Conservation (phyloP, 2,888 invertebrate genomes). For the Tuta absoluta region DNA sequence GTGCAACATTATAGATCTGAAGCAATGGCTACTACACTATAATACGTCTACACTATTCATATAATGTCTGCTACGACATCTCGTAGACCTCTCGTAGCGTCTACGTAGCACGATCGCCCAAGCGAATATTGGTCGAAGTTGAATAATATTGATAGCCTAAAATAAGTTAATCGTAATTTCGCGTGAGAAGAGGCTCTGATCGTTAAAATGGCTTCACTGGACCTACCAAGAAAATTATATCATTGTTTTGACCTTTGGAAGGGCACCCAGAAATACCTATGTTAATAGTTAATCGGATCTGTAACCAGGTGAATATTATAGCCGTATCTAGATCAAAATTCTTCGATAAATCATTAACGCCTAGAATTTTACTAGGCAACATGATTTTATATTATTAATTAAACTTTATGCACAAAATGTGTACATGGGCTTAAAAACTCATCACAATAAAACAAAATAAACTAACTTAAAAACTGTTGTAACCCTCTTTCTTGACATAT, state of each 20-base stretch:
- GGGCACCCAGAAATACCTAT: conserved; percentile 22
- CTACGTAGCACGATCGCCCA: not conserved
- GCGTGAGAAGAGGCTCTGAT: conserved; percentile 44
- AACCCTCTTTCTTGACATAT: no score
- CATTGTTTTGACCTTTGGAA: conserved; percentile 27
- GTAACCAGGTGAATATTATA: not conserved
- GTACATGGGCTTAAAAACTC: no score
- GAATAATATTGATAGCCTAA: conserved; percentile 34
- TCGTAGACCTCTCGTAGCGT: conserved; percentile 7
- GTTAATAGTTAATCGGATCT: not conserved
- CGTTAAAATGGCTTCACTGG: conserved; percentile 32
- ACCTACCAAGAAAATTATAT: conserved; percentile 28
- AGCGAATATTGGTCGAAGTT: conserved; percentile 12
- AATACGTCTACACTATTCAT: not conserved
- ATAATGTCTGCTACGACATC: not conserved
- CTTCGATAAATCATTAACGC: no score
- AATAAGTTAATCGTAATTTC: conserved; percentile 44
- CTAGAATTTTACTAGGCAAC: no score
- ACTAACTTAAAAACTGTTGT: no score
- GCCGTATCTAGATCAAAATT: no score
- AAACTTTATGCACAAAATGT: no score
- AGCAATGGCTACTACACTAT: no score
- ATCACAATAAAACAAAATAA: no score
- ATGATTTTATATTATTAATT: no score
- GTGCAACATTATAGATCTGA: no score